These are phyloP conservation scores for Lepidurus arcticus DNA, from an alignment of 1,140 invertebrate genomes.

Conservation along the genomic window DNA sequence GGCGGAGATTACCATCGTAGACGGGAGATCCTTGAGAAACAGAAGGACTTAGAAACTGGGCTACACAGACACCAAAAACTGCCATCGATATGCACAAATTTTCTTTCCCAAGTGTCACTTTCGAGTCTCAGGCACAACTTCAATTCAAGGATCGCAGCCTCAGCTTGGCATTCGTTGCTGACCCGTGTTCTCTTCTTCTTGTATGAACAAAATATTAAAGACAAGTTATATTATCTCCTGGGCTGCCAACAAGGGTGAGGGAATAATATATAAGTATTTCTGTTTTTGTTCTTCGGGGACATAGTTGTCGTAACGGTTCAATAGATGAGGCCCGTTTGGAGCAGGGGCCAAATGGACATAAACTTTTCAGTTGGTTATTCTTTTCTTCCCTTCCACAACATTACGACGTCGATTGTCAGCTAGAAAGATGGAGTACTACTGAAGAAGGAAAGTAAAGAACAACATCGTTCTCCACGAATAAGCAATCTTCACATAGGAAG, in stretches of 20 bases:
- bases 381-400: neutral
- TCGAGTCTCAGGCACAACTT: neutral
- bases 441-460: neutral
- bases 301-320: neutral
- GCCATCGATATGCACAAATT: constrained; percentile 8
- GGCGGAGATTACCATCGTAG: neutral
- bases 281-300: neutral
- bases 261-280: neutral
- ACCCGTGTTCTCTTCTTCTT: neutral
- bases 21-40: neutral
- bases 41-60: neutral
- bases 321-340: neutral
- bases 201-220: neutral
- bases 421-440: neutral
- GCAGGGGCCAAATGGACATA: neutral
- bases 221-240: neutral
- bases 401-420: neutral
- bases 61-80: neutral
- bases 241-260: neutral
- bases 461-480: constrained; percentile 13
- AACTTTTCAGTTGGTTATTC: neutral
- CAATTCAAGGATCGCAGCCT: neutral
- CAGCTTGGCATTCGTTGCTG: neutral
- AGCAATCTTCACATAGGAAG: constrained; percentile 15
- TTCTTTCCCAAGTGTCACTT: neutral